phyloP scores from a whole-genome alignment of 2,888 invertebrate species.

The Drosophila tanythrix region DNA sequence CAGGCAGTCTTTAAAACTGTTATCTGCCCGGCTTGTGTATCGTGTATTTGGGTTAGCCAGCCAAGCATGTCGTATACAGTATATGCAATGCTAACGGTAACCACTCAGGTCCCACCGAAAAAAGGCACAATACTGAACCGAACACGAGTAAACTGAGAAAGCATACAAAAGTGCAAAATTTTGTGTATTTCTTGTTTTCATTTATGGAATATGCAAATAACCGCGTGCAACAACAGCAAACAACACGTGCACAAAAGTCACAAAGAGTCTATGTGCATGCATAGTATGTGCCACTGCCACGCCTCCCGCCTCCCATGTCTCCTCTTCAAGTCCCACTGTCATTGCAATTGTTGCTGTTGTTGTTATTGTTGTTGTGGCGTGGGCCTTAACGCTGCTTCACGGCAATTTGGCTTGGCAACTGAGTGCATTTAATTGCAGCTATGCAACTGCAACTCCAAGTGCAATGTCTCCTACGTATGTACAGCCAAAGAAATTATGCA shows the following conservation, averaged over 20 bases:
- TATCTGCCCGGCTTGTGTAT: constrained; percentile 33
- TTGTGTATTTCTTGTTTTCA: constrained; percentile 52
- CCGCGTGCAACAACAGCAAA: constrained; percentile 30
- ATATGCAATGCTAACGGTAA: constrained; percentile 53
- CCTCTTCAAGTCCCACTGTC: constrained; percentile 19
- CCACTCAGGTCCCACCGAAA: constrained; percentile 21
- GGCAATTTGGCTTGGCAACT: constrained; percentile 62
- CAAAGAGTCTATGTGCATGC: constrained; percentile 19
- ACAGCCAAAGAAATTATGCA: constrained; percentile 9
- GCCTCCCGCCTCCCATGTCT: not conserved
- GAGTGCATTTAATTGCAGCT: constrained; percentile 75
- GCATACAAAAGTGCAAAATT: constrained; percentile 71
- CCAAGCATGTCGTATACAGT: constrained; percentile 54
- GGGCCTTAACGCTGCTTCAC: constrained; percentile 43
- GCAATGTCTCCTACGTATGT: constrained; percentile 56
- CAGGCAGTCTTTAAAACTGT: constrained; percentile 54
- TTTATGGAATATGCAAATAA: constrained; percentile 48
- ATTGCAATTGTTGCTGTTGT: constrained; percentile 42
- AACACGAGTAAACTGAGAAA: constrained; percentile 39
- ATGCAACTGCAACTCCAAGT: constrained; percentile 54
- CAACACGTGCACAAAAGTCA: constrained; percentile 28
- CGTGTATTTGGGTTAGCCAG: constrained; percentile 75
- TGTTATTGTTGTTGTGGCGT: constrained; percentile 26
- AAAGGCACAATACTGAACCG: constrained; percentile 12
- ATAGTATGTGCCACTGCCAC: constrained; percentile 20